Base-by-base conservation (phyloP, 2,113 vertebrate genomes). In the Sula dactylatra region DNA sequence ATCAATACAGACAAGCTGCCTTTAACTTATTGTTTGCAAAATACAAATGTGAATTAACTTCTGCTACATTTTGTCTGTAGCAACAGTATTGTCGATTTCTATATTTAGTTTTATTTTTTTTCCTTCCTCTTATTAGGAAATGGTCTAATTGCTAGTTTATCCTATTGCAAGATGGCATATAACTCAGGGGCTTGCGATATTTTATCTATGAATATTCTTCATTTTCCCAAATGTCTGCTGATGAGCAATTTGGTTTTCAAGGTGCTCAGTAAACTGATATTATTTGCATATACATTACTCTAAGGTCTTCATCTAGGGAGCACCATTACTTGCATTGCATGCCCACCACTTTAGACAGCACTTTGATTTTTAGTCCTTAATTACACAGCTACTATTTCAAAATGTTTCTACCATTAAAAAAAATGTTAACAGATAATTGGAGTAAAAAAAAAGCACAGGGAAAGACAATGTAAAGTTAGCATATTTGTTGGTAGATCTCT, bases 181-280 rank as follows among this genome's bases (percentile, higher is more conserved):
- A 94, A 89, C 36, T 94, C 70, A 87, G 72, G 29, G 58, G 49
- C 40, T 94, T 95, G 74, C 26, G 78, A 92, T 78, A 72, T 65
- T 90, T 83, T 93, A 61, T 62, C 88, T 88, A 34, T 76, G 86
- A 94, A 94, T 95, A 96, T 79, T 93, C 82, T 88, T 77, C 42
- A n/a, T 95, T 96, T 83, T 84, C 91, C 93, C 85, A 90, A 71
- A 95, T 7, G 56, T 65, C 86, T 96, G 78, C 93, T 96, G 82
- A 96, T 90, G 76, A 96, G 91, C 55, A 89, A 91, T 93, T 96
- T 90, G 86, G 73, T 77, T 96, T 96, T 96, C 92, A 94, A 93
- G 93, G 93, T 97, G 88, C 77, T 88, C 84, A 76, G 74, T 83
- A 92, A 94, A 88, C 78, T 93, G 79, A 44, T 79, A 90, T 79